phyloP scores from a whole-genome alignment of 2,797 vertebrate genomes.

The Xenopus petersii region DNA sequence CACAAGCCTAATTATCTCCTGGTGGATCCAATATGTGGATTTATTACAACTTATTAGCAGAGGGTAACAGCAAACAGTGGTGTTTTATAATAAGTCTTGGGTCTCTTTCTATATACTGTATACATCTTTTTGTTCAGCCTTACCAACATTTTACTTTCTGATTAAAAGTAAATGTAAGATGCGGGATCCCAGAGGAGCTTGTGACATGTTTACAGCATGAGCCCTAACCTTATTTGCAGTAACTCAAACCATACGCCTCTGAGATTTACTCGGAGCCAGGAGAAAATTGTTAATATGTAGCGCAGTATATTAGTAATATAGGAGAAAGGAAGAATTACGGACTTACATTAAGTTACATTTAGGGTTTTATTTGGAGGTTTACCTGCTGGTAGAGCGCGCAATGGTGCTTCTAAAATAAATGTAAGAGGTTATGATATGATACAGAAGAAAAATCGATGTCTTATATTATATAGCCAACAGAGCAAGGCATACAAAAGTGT shows the following conservation, averaged over 20 bases:
- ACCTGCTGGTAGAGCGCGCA: no score
- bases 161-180: constrained; percentile 56
- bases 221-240: constrained; percentile 70
- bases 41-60: no score
- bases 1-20: no score
- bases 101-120: no score
- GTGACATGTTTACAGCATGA: constrained; percentile 65
- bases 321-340: constrained; percentile 43
- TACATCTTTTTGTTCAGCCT: constrained; percentile 40
- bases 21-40: no score
- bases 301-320: constrained; percentile 61
- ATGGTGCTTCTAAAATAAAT: no score
- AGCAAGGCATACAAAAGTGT: no score
- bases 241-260: constrained; percentile 67
- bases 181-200: constrained; percentile 60
- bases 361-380: neutral
- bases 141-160: constrained; percentile 50
- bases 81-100: no score
- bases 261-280: constrained; percentile 63
- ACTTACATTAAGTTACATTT: constrained; percentile 21
- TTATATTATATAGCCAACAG: no score
- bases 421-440: no score
- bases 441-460: no score
- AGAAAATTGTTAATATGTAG: constrained; percentile 53
- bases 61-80: no score